Percentiles rank a stretch among this genome's conserved stretches.
phyloP scores from a whole-genome alignment of 2,113 vertebrate species.

The Odocoileus hemionus region DNA sequence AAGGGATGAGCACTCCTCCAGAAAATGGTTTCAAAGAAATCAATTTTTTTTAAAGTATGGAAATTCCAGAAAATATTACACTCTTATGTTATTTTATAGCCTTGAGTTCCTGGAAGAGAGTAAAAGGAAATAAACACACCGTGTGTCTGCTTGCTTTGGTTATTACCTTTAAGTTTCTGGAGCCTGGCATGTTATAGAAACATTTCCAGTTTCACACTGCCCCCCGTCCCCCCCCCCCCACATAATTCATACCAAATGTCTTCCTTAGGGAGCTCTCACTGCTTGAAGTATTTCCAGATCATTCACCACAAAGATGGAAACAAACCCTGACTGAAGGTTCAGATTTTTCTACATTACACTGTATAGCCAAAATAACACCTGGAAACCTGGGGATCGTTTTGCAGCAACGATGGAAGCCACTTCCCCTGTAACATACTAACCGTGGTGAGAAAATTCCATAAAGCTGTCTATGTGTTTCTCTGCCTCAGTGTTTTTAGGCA shows the following conservation, averaged over 20 bases:
- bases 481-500: background rate
- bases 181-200: background rate
- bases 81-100: background rate
- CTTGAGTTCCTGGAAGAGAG: background rate
- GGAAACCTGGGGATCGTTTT: background rate
- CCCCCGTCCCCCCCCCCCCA: accelerated
- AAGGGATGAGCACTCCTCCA: background rate
- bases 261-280: background rate
- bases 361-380: background rate
- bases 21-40: background rate
- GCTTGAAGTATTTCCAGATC: background rate
- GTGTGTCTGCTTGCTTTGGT: background rate
- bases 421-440: background rate
- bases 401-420: accelerated
- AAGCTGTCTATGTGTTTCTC: no score
- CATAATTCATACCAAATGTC: background rate
- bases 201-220: background rate
- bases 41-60: background rate
- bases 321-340: background rate
- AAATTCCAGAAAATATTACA: background rate
- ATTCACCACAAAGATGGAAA: background rate
- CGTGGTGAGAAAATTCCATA: accelerated
- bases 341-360: background rate
- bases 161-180: background rate
- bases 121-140: background rate